Evolutionary conservation across 2,888 invertebrate genomes (phyloP).

Genomic region (Epinotia ramella): DNA sequence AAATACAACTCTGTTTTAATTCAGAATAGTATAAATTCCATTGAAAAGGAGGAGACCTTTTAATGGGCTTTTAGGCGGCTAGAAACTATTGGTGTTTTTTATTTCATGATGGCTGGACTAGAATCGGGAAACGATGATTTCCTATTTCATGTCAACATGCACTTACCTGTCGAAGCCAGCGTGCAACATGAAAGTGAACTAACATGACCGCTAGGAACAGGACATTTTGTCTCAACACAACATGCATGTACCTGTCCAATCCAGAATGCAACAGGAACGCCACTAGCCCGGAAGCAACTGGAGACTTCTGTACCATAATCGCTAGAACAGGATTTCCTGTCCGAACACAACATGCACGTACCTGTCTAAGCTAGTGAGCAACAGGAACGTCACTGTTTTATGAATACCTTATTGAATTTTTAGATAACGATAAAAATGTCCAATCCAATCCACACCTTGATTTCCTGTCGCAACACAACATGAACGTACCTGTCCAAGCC

Average conservation of each 20-base stretch:
- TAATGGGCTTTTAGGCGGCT: no score
- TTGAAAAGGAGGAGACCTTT: no score
- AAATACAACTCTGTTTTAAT: no score
- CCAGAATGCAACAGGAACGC: slow-evolving; percentile 98
- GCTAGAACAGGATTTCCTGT: slow-evolving; percentile 96
- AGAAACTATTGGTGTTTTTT: no score
- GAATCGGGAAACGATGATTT: no score
- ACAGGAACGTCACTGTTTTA: slow-evolving; percentile 3
- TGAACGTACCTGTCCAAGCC: slow-evolving; percentile 92
- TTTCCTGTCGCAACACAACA: slow-evolving; percentile 86
- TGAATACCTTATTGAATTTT: no score
- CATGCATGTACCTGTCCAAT: slow-evolving; percentile 88
- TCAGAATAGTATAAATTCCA: no score
- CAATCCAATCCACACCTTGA: slow-evolving; percentile 88
- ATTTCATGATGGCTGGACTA: no score
- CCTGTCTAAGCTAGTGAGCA: neutral
- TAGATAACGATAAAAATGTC: no score
- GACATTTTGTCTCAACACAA: slow-evolving; percentile 63
- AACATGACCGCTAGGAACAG: slow-evolving; percentile 97
- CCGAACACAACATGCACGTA: neutral
- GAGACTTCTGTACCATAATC: slow-evolving; percentile 99
- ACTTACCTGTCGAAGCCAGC: slow-evolving; percentile 65
- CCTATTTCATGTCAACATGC: slow-evolving; percentile 90
- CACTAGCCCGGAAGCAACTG: slow-evolving; percentile 99
- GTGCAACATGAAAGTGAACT: no score